Evolutionary conservation across 2,797 vertebrate species (phyloP), one percentile per base, ranked within the genome.

Genomic region (Cuniculus paca): DNA sequence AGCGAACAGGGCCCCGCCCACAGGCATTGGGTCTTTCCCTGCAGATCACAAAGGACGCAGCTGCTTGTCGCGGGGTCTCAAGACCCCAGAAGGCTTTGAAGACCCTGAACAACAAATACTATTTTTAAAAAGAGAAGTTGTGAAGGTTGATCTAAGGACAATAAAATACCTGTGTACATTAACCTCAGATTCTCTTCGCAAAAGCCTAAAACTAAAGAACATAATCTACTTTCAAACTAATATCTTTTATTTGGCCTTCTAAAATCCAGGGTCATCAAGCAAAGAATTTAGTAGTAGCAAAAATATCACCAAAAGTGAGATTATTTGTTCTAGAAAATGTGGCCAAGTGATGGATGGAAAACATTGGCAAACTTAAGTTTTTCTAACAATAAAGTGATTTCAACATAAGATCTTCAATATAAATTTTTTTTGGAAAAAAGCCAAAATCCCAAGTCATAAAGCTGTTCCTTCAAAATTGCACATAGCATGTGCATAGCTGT

Each of bases 131-230:
- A 80, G 48, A 79, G 78, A 77, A 72, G 48, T 24, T 72, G 3
- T 13, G 70, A 92, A 56, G 52, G 63, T 58, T 86, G 68, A 86
- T 95, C 68, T 82, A 60, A 89, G 31, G 39, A 17, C 17, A 81
- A 80, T 68, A 74, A 87, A 95, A 58, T 42, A 85, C 63, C 48
- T 42, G 26, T 80, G 17, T 9, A 52, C 0, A 54, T 28, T 39
- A 84, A 79, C 1, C 77, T 48, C 6, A 61, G 1, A 48, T 68
- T 31, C 63, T 90, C 16, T 45, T 68, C 89, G 61, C 54, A 95
- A 42, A 84, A 95, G 9, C 36, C 48, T 82, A 85, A 90, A 93
- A 72, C 45, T 87, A 92, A 90, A 88, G 5, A 95, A 70, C 83
- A 68, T 6, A 74, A 19, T 39, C 13, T 22, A 68, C 61, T 50